Percentiles rank a stretch among this genome's conserved stretches.
Conservation (phyloP, 2,888 invertebrate species). For the Clistopyga incitator region DNA sequence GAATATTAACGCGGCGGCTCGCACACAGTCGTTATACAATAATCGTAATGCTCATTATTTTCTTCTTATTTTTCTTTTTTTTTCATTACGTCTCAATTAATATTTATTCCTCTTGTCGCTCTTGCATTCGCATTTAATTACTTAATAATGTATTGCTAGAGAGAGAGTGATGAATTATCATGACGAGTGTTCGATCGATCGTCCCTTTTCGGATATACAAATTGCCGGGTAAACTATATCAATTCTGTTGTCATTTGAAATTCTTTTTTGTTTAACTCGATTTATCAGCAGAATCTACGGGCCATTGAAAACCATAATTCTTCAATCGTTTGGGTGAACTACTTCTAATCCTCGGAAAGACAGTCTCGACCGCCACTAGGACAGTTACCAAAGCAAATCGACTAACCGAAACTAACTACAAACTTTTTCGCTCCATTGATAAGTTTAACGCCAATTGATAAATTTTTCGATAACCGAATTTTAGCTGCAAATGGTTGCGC, state of each 20-base stretch:
- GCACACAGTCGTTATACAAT: slow-evolving; percentile 46
- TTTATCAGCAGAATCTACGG: slow-evolving; percentile 11
- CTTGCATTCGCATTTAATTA: slow-evolving; percentile 28
- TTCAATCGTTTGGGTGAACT: not conserved
- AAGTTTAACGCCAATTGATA: not conserved
- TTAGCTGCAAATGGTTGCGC: slow-evolving; percentile 13
- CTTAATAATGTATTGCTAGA: slow-evolving; percentile 26
- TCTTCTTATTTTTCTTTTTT: slow-evolving; percentile 11
- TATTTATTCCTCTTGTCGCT: slow-evolving; percentile 31
- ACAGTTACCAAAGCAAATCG: not conserved
- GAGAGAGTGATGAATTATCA: slow-evolving; percentile 44
- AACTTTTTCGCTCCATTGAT: not conserved
- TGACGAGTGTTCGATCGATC: slow-evolving; percentile 34
- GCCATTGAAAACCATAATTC: not conserved
- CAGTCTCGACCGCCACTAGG: not conserved
- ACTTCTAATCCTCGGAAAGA: not conserved
- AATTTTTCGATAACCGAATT: slow-evolving; percentile 22
- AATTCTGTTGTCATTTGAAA: slow-evolving; percentile 25
- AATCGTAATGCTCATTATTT: slow-evolving; percentile 41
- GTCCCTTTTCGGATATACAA: slow-evolving; percentile 6
- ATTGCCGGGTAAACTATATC: not conserved
- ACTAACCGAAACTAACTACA: slow-evolving; percentile 8
- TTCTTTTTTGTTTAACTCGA: slow-evolving; percentile 3
- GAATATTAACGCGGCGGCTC: slow-evolving; percentile 44
- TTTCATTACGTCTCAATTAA: slow-evolving; percentile 13